phyloP scores from a whole-genome alignment of 1,140 invertebrate species.

The Leptoteleia sp. region DNA sequence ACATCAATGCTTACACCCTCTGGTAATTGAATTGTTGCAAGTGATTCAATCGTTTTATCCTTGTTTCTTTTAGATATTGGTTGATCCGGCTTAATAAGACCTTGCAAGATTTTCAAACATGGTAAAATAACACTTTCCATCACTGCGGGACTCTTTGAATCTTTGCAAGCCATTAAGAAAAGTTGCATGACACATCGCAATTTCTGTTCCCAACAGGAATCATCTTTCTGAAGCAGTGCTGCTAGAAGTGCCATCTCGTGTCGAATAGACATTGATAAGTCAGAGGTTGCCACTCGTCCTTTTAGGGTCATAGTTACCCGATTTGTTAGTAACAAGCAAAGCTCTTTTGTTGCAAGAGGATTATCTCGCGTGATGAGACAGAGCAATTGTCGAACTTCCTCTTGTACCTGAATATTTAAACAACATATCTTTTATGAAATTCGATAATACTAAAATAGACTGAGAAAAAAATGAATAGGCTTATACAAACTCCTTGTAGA shows the following conservation, averaged over 20 bases:
- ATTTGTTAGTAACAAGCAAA: conserved; percentile 90
- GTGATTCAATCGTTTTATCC: conserved; percentile 82
- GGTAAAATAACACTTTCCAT: conserved; percentile 90
- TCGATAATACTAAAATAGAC: no score
- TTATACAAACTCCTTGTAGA: no score
- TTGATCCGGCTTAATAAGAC: conserved; percentile 87
- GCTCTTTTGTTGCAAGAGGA: conserved; percentile 90
- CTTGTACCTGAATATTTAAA: conserved; percentile 90
- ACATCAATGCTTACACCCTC: conserved; percentile 88
- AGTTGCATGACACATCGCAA: conserved; percentile 93
- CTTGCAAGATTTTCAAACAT: conserved; percentile 91
- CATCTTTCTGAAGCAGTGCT: conserved; percentile 93
- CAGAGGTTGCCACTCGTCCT: conserved; percentile 85
- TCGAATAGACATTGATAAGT: conserved; percentile 88
- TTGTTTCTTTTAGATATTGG: conserved; percentile 83
- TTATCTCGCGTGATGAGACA: conserved; percentile 96
- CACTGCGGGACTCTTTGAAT: conserved; percentile 87
- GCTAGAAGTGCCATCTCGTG: conserved; percentile 95
- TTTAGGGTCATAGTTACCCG: conserved; percentile 89
- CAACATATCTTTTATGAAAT: no score
- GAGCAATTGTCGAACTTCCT: conserved; percentile 92
- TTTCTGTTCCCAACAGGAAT: conserved; percentile 97
- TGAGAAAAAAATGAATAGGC: no score
- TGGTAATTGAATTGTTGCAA: conserved; percentile 81
- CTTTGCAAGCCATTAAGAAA: conserved; percentile 88